Evolutionary conservation across 1,140 invertebrate genomes (phyloP), one percentile per base, ranked within the genome.

Genomic region (Apolygus lucorum): DNA sequence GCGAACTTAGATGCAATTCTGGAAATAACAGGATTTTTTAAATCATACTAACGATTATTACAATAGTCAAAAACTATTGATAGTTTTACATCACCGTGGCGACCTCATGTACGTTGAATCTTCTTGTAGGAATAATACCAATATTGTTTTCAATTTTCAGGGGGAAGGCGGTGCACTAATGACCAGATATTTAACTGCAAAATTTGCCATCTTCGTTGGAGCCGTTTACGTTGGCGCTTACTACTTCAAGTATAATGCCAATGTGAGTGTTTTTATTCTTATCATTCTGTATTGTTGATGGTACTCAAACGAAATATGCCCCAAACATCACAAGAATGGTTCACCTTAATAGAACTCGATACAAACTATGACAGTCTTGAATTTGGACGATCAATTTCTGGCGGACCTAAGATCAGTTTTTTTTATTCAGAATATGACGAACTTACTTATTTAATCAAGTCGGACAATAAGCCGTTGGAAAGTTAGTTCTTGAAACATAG

Each of bases 171-270:
- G 1, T 74, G 76, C 49, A 85, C 89, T 54, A 71, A 70, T 63
- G 74, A 75, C 84, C 59, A 83, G 91, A 72, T 86, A 82, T 72
- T 78, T 85, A 52, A 82, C 84, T 63, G 87, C 86, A 17, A 90
- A 88, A 82, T 24, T 81, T n/a, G 71, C 83, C 1, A 73, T 90
- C 28, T 74, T 78, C 17, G 70, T 83, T 17, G 68, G 80, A 42
- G 77, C 75, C n/a, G 70, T 83, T 17, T 85, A 87, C 74, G 75
- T 74, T 62, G 72, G 72, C 4, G 83, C 82, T 68, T 92, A 93
- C 77, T 90, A 91, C 73, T 85, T 90, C 62, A 92, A 91, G 80
- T 93, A 92, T 75, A 86, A 90, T 78, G 80, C 78, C 70, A 86
- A 88, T 78, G 88, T 90, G 81, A 84, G 86, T 84, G 54, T 76